Base-by-base conservation (phyloP, 2,888 invertebrate species). In the Orthonychiurus folsomi region DNA sequence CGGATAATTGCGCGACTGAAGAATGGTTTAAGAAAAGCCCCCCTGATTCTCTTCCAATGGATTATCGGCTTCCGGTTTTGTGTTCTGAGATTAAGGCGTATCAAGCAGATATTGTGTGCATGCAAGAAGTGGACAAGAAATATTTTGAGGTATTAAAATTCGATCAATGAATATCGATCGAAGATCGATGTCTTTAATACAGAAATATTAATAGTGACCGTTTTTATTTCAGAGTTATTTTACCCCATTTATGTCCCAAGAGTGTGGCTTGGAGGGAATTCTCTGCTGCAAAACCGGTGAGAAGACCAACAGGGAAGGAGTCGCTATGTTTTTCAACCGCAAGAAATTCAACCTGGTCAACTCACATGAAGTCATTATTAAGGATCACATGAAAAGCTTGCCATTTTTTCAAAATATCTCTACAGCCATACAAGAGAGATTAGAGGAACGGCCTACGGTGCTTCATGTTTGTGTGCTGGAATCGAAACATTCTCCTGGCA, bases 81-180 rank as follows among this genome's bases (percentile, higher is more conserved):
- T 74, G 89, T 2, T 90, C 89, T 75, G 95, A 96, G 80, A 75
- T 71, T 75, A 18, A 69, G 85, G 92, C 91, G n/a, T 95, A 92
- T 76, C 88, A 94, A 79, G 85, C 86, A 50, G 95, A 96, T 76
- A 79, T 96, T 59, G 80, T 93, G 60, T 94, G 94, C 73, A 80
- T 96, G 18, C 95, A 96, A 82, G 96, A 96, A 82, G 91, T 94
- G 0, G 95, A 96, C 76, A 76, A 76, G 15, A 88, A 86, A 78
- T 80, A 93, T 56, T 93, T 86, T 77, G 78, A 83, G 62, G 73
- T 71, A n/a, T n/a, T n/a, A 61, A 47, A 50, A 21, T 18, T 24
- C 15, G 15, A 21, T 2, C 21, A 9, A 25, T 18, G 27, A 9
- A 48, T 15, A 28, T 3, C 15, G 24, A 3, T 56, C 9, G 26